Percentiles rank a stretch among this genome's conserved stretches.
phyloP scores from a whole-genome alignment of 1,140 invertebrate species.

The Plutomurus gul region DNA sequence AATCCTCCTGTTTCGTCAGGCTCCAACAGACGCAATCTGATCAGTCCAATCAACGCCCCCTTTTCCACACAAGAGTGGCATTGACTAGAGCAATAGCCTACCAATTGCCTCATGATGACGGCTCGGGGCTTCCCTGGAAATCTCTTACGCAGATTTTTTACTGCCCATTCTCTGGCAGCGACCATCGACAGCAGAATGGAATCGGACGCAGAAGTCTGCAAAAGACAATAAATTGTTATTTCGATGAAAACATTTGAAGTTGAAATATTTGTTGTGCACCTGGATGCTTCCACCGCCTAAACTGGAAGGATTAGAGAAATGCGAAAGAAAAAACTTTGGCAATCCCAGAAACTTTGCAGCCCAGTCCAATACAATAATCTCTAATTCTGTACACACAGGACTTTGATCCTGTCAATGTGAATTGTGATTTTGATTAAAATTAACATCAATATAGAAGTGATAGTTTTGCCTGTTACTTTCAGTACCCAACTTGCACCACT shows the following conservation, averaged over 20 bases:
- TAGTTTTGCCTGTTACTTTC: neutral
- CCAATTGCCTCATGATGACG: slow-evolving; percentile 60
- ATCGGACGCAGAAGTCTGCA: slow-evolving; percentile 63
- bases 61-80: slow-evolving; percentile 92
- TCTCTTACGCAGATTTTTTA: slow-evolving; percentile 59
- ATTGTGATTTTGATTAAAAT: no score
- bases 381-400: slow-evolving; percentile 92
- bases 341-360: slow-evolving; percentile 83
- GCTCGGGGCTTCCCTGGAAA: slow-evolving; percentile 62
- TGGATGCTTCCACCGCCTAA: slow-evolving; percentile 89
- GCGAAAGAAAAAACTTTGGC: slow-evolving; percentile 77
- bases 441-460: no score
- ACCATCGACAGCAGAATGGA: slow-evolving; percentile 63
- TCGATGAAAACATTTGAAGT: no score
- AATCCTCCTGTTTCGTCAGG: slow-evolving; percentile 3
- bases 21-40: slow-evolving; percentile 9
- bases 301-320: slow-evolving; percentile 66
- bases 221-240: neutral
- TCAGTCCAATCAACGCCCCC: slow-evolving; percentile 58
- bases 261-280: slow-evolving; percentile 60
- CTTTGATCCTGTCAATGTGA: slow-evolving; percentile 55
- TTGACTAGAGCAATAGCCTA: slow-evolving; percentile 65
- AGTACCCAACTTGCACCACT: slow-evolving; percentile 26
- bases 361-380: slow-evolving; percentile 95
- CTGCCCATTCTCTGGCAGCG: slow-evolving; percentile 61